Evolutionary conservation across 2,797 vertebrate genomes (phyloP).

Genomic region (Poecilia picta): DNA sequence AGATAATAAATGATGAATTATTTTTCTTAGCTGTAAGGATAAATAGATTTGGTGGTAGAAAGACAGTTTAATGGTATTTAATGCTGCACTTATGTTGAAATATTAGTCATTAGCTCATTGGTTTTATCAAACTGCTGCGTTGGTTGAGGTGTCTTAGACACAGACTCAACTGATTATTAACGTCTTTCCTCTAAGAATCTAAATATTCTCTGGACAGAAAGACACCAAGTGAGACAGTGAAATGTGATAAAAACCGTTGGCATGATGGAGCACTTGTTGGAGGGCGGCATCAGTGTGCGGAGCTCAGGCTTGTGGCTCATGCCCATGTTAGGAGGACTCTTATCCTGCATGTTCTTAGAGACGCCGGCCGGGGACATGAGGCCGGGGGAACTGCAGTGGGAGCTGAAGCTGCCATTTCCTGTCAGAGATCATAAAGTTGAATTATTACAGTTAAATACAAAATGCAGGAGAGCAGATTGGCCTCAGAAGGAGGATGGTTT

Average conservation of each 20-base stretch:
- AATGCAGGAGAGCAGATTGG: not conserved
- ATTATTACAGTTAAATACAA: not conserved
- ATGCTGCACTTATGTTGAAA: not conserved
- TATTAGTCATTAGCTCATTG: not conserved
- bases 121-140: not conserved
- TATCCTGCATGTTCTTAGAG: slow-evolving; percentile 92
- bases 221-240: not conserved
- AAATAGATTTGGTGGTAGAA: not conserved
- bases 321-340: slow-evolving; percentile 89
- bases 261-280: slow-evolving; percentile 89
- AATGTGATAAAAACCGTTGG: slow-evolving; percentile 75
- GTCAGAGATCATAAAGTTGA: not conserved
- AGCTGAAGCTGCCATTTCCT: slow-evolving; percentile 90
- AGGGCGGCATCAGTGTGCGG: slow-evolving; percentile 91
- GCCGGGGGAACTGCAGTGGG: slow-evolving; percentile 90
- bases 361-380: slow-evolving; percentile 91
- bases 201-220: slow-evolving; percentile 1
- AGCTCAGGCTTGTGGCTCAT: slow-evolving; percentile 93
- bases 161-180: slow-evolving; percentile 58
- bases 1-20: not conserved
- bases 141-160: not conserved
- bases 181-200: slow-evolving; percentile 90
- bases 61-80: not conserved
- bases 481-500: not conserved
- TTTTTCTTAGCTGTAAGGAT: not conserved